A percentile compares a stretch with the other conserved stretches of the same genome.
Conservation (phyloP, 1,140 invertebrate species). For the Chlorops oryzae region DNA sequence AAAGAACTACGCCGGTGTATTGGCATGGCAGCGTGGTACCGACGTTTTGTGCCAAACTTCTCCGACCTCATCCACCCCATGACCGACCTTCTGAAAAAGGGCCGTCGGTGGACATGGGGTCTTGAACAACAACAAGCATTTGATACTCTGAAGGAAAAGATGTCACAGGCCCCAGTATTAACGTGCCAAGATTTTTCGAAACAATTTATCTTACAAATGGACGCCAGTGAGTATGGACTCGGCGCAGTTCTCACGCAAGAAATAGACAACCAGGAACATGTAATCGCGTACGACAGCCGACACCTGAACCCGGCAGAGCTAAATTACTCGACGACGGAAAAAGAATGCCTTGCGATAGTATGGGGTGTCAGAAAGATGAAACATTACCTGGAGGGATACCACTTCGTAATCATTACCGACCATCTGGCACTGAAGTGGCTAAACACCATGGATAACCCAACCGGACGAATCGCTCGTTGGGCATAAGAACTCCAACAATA, state of each 20-base stretch:
- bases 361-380: constrained; percentile 9
- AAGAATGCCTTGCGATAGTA: constrained; percentile 49
- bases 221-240: constrained; percentile 13
- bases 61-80: constrained; percentile 30
- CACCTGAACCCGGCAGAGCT: constrained; percentile 2
- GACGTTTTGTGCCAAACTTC: constrained; percentile 38
- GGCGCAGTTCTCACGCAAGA: constrained; percentile 25
- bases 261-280: constrained; percentile 18
- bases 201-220: constrained; percentile 12
- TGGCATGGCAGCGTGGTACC: constrained; percentile 41
- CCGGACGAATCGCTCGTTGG: constrained; percentile 18
- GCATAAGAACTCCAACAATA: constrained; percentile 23
- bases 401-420: constrained; percentile 11
- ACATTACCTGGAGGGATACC: constrained; percentile 9
- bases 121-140: constrained; percentile 7
- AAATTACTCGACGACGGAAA: constrained; percentile 49
- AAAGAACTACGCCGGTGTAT: constrained; percentile 39
- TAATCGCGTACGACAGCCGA: constrained; percentile 28
- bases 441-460: constrained; percentile 30
- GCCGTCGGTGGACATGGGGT: neutral
- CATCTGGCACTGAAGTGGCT: constrained; percentile 40
- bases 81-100: constrained; percentile 10
- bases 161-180: constrained; percentile 19
- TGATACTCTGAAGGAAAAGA: constrained; percentile 4
- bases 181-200: constrained; percentile 14